phyloP scores from a whole-genome alignment of 2,113 vertebrate genomes.

The Vimba vimba region DNA sequence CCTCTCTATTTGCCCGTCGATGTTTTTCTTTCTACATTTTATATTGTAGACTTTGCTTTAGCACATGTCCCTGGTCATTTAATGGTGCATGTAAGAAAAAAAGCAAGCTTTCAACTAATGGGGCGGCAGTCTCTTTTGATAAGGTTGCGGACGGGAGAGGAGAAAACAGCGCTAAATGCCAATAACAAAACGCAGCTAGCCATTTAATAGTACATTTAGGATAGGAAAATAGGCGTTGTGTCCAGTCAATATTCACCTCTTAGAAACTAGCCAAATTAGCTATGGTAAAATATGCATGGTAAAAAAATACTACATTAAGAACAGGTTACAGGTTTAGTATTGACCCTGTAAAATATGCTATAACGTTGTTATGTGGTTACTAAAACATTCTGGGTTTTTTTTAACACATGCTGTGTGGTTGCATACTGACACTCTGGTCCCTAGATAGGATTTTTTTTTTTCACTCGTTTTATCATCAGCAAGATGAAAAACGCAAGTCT shows the following conservation, averaged over 20 bases:
- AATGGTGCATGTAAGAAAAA: not conserved
- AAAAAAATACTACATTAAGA: not conserved
- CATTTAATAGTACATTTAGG: not conserved
- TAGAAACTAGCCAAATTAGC: not conserved
- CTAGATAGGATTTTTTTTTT: not conserved
- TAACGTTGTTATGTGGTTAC: not conserved
- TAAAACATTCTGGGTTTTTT: not conserved
- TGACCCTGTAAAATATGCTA: not conserved
- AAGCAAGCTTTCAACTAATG: not conserved
- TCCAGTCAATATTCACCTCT: not conserved
- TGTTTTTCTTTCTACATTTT: conserved; percentile 32
- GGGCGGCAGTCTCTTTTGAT: not conserved
- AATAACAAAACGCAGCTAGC: not conserved
- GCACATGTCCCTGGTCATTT: not conserved
- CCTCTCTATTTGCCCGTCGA: conserved; percentile 30
- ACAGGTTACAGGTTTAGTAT: too few species aligned
- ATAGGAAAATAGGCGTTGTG: not conserved
- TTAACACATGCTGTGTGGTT: not conserved
- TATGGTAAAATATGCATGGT: not conserved
- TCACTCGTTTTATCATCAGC: not conserved
- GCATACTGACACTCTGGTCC: not conserved
- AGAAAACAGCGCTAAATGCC: not conserved
- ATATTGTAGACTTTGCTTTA: conserved; percentile 35
- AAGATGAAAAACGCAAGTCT: not conserved
- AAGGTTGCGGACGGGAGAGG: not conserved